Percentiles rank a stretch among this genome's conserved stretches.
Evolutionary conservation across 2,797 vertebrate species (phyloP).

Genomic region (Cyprinella venusta): DNA sequence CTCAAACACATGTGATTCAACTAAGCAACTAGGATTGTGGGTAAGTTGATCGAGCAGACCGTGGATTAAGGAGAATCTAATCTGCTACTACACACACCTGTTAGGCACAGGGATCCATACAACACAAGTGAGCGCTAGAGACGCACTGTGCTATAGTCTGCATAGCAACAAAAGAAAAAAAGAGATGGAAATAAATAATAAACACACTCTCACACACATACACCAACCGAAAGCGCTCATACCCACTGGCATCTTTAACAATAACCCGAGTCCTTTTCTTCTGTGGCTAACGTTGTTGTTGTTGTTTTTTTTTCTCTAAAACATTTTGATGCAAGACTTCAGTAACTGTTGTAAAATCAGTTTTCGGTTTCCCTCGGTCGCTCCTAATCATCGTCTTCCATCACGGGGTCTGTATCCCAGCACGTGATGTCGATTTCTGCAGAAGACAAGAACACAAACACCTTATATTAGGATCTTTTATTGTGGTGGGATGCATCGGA

Average conservation of each 20-base stretch:
- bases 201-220: conserved; percentile 58
- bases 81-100: conserved; percentile 62
- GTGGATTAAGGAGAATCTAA: conserved; percentile 37
- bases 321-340: conserved; percentile 78
- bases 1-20: conserved; percentile 30
- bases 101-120: conserved; percentile 64
- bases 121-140: conserved; percentile 66
- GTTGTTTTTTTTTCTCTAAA: conserved; percentile 70
- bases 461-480: conserved; percentile 16
- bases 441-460: conserved; percentile 24
- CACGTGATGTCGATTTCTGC: conserved; percentile 97
- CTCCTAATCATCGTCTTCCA: conserved; percentile 88
- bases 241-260: conserved; percentile 68
- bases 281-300: conserved; percentile 71
- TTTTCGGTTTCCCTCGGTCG: conserved; percentile 66
- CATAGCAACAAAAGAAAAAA: conserved; percentile 70
- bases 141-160: conserved; percentile 71
- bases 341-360: conserved; percentile 67
- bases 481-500: neutral
- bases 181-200: conserved; percentile 63
- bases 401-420: conserved; percentile 94
- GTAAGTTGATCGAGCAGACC: conserved; percentile 25
- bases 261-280: conserved; percentile 64
- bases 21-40: conserved; percentile 29
- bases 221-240: conserved; percentile 60